Percentiles rank a stretch among this genome's conserved stretches.
Evolutionary conservation across 2,888 invertebrate species (phyloP).

Genomic region (Aphodius granarius): DNA sequence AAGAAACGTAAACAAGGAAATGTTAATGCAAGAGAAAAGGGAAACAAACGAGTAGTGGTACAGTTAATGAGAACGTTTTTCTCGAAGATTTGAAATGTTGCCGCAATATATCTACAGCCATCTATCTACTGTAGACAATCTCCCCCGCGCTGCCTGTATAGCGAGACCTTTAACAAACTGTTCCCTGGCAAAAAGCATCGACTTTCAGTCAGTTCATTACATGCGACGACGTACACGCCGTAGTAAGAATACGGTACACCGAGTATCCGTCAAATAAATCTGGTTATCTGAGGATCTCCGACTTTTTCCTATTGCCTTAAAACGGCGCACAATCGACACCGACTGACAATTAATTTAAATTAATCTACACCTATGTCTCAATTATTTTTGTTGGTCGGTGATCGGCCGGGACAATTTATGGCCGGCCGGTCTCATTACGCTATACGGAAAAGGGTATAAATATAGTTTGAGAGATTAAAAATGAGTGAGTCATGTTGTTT

Average conservation of each 20-base stretch:
- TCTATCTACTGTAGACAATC: background rate
- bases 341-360: slow-evolving; percentile 24
- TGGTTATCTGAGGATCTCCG: slow-evolving; percentile 9
- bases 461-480: background rate
- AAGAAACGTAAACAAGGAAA: too few relatives aligned
- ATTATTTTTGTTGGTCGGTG: slow-evolving; percentile 18
- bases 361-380: slow-evolving; percentile 26
- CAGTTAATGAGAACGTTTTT: background rate
- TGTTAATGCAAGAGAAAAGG: background rate
- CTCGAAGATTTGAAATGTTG: background rate
- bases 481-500: background rate
- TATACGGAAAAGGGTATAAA: background rate
- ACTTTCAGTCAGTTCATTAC: background rate
- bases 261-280: background rate
- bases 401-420: background rate
- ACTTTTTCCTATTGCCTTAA: slow-evolving; percentile 10
- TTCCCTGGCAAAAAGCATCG: background rate
- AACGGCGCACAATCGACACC: slow-evolving; percentile 14
- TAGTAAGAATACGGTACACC: background rate
- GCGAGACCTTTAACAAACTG: background rate
- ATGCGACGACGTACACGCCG: background rate
- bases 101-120: background rate
- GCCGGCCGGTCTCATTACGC: background rate
- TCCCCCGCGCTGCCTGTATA: background rate
- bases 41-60: background rate